Conservation (phyloP, 2,113 vertebrate species). For the Ptilorrhoa leucosticta region DNA sequence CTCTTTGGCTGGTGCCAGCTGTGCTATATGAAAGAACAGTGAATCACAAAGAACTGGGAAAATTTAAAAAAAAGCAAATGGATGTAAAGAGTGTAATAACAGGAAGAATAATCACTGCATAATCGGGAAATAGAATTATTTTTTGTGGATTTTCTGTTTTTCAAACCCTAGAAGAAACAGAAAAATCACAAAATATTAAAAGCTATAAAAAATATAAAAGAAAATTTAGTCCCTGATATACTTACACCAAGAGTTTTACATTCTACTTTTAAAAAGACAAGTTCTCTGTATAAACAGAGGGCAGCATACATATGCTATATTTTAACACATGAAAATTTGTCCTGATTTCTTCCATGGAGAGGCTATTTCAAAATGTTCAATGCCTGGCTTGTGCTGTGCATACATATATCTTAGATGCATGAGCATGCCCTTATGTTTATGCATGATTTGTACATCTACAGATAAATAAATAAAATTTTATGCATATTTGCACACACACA, state of each 20-base stretch:
- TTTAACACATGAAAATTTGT: background rate
- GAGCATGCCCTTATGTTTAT: background rate
- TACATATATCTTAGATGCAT: background rate
- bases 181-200: background rate
- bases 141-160: background rate
- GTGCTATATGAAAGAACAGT: background rate
- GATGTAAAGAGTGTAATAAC: background rate
- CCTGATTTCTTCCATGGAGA: background rate
- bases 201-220: background rate
- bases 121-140: background rate
- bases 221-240: background rate
- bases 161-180: background rate
- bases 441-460: background rate
- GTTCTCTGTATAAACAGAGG: background rate
- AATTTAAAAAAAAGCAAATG: background rate
- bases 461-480: background rate
- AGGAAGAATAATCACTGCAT: background rate
- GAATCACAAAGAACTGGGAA: background rate
- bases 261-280: background rate
- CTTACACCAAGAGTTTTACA: background rate
- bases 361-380: background rate
- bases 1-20: background rate
- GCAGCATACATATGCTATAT: fast-evolving
- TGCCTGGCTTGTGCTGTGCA: background rate
- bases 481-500: background rate